Evolutionary conservation across 2,888 invertebrate species (phyloP).

Genomic region (Scaptomyza parva): DNA sequence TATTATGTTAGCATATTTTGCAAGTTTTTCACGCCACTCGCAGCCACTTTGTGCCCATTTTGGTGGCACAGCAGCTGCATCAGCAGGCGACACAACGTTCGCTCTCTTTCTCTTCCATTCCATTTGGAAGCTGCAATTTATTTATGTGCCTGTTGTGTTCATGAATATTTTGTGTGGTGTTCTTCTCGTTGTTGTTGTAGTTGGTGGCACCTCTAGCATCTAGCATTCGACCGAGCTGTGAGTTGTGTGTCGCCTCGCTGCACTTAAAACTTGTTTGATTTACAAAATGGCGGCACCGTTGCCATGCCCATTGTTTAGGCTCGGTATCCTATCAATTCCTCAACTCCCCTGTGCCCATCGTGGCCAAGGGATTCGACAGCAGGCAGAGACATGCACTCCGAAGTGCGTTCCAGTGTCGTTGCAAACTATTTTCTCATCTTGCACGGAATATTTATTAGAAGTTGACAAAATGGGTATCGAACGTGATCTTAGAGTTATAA

Average conservation of each 20-base stretch:
- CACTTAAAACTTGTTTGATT: conserved; percentile 71
- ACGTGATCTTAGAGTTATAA: conserved; percentile 44
- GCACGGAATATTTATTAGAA: conserved; percentile 61
- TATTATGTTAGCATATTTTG: conserved; percentile 71
- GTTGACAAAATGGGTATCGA: conserved; percentile 61
- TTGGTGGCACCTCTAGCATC: conserved; percentile 35
- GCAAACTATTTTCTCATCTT: conserved; percentile 20
- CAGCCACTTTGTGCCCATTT: conserved; percentile 57
- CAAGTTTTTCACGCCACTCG: conserved; percentile 63
- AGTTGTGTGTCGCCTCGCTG: conserved; percentile 43
- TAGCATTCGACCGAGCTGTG: conserved; percentile 25
- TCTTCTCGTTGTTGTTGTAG: conserved; percentile 6
- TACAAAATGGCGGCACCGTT: conserved; percentile 64
- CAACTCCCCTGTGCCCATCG: not conserved
- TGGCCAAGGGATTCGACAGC: not conserved
- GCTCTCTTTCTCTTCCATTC: conserved; percentile 29
- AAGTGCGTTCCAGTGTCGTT: conserved; percentile 51
- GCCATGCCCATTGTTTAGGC: conserved; percentile 55
- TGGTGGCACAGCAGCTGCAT: conserved; percentile 52
- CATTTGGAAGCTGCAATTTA: conserved; percentile 67
- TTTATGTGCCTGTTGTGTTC: conserved; percentile 75
- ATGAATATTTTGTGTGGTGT: conserved; percentile 66
- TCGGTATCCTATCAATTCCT: not conserved
- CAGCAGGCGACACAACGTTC: conserved; percentile 52
- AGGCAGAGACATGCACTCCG: conserved; percentile 18